Evolutionary conservation across 2,797 vertebrate species (phyloP).

Genomic region (Gorsachius magnificus): DNA sequence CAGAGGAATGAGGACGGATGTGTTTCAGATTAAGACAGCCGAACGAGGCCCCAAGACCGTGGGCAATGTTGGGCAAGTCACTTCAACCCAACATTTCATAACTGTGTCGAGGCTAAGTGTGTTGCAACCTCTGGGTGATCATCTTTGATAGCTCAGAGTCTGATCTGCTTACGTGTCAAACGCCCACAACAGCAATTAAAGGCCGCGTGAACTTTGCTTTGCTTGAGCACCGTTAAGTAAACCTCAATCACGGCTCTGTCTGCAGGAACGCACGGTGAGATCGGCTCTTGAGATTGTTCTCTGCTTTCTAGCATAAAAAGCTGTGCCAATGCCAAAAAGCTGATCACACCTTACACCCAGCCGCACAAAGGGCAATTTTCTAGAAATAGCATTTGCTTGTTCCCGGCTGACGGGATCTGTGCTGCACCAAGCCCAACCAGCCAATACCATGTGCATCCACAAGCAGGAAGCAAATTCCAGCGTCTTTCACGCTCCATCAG

Average conservation of each 20-base stretch:
- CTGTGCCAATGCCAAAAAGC: background rate
- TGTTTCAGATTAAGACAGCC: background rate
- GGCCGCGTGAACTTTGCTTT: background rate
- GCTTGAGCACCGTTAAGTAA: background rate
- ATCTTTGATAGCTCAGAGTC: background rate
- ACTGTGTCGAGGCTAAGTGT: background rate
- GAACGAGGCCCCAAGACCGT: background rate
- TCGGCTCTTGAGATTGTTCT: background rate
- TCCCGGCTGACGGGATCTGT: background rate
- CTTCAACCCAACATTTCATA: background rate
- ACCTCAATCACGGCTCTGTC: accelerated
- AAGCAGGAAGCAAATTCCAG: background rate
- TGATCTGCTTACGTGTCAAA: background rate
- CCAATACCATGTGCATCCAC: background rate
- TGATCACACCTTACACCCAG: background rate
- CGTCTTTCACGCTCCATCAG: background rate
- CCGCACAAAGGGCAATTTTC: background rate
- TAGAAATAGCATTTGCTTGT: background rate
- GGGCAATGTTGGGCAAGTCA: background rate
- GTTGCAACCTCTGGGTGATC: background rate
- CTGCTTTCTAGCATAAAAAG: slow-evolving; percentile 2
- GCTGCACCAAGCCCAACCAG: background rate
- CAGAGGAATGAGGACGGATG: background rate
- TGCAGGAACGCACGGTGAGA: accelerated
- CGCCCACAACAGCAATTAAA: background rate